phyloP scores from a whole-genome alignment of 2,797 vertebrate genomes.

The Fringilla coelebs region DNA sequence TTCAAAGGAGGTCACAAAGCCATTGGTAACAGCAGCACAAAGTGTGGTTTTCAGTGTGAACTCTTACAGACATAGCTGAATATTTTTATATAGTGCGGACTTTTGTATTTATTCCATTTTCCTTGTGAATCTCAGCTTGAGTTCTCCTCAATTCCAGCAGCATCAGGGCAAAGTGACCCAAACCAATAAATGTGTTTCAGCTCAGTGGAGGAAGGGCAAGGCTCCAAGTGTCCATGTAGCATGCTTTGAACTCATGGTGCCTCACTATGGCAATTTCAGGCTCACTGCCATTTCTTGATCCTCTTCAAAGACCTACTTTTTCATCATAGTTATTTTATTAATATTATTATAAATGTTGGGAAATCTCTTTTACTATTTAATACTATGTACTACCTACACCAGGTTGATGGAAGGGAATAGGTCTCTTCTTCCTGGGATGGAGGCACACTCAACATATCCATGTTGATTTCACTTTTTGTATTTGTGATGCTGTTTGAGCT shows the following conservation, averaged over 20 bases:
- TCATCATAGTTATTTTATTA: neutral
- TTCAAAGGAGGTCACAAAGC: neutral
- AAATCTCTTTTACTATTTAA: neutral
- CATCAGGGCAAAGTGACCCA: neutral
- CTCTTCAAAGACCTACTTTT: neutral
- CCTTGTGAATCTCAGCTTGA: neutral
- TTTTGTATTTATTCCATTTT: neutral
- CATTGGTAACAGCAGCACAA: neutral
- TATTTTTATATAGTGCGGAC: neutral
- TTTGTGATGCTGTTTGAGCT: neutral
- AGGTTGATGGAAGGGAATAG: neutral
- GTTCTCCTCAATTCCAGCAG: neutral
- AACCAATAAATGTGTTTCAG: neutral
- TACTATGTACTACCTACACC: fast-evolving
- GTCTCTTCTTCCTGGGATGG: neutral
- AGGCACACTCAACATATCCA: neutral
- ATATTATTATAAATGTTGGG: neutral
- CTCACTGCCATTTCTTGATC: neutral
- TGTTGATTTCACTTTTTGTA: neutral
- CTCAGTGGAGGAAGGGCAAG: neutral
- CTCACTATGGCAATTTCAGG: neutral
- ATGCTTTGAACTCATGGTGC: neutral
- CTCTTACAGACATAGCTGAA: neutral
- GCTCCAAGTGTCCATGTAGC: neutral
- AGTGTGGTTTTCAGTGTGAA: neutral